A percentile compares a stretch with the other conserved stretches of the same genome.
Conservation (phyloP, 2,888 invertebrate genomes). For the Eupithecia tripunctaria region DNA sequence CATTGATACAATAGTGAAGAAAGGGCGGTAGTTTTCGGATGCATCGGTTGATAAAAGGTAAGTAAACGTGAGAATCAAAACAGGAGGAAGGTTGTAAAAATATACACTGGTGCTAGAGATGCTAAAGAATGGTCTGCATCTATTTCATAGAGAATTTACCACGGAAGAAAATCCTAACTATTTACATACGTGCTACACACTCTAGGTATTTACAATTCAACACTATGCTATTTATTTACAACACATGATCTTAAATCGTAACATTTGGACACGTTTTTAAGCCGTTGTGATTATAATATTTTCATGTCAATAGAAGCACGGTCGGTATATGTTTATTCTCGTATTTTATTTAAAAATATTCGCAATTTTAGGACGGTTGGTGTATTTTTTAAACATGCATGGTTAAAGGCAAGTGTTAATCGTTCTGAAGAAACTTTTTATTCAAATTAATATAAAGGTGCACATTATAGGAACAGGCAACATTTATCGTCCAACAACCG, state of each 20-base stretch:
- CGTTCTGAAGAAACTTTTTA: slow-evolving; percentile 39
- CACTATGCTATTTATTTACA: slow-evolving; percentile 24
- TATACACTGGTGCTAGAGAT: slow-evolving; percentile 61
- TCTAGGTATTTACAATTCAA: slow-evolving; percentile 25
- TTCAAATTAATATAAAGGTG: slow-evolving; percentile 60
- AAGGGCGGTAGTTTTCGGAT: slow-evolving; percentile 81
- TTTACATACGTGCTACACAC: slow-evolving; percentile 45
- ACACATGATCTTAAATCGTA: slow-evolving; percentile 15
- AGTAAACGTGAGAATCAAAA: slow-evolving; percentile 52
- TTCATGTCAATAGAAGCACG: slow-evolving; percentile 5
- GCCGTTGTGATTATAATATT: background rate
- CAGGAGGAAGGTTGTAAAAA: slow-evolving; percentile 53
- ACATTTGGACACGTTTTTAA: background rate
- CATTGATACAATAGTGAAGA: slow-evolving; percentile 84
- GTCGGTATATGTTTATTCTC: background rate
- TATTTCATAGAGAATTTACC: slow-evolving; percentile 50
- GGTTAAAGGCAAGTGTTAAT: slow-evolving; percentile 56
- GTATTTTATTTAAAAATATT: background rate
- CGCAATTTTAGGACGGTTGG: background rate
- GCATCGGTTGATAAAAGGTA: slow-evolving; percentile 70
- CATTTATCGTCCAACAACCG: slow-evolving; percentile 74
- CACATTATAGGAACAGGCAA: slow-evolving; percentile 76
- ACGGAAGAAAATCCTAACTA: slow-evolving; percentile 50
- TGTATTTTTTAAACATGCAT: slow-evolving; percentile 67
- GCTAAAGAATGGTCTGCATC: slow-evolving; percentile 65